These are phyloP conservation scores for Stramonita haemastoma DNA, from an alignment of 2,888 invertebrate genomes.

Conservation along the genomic window DNA sequence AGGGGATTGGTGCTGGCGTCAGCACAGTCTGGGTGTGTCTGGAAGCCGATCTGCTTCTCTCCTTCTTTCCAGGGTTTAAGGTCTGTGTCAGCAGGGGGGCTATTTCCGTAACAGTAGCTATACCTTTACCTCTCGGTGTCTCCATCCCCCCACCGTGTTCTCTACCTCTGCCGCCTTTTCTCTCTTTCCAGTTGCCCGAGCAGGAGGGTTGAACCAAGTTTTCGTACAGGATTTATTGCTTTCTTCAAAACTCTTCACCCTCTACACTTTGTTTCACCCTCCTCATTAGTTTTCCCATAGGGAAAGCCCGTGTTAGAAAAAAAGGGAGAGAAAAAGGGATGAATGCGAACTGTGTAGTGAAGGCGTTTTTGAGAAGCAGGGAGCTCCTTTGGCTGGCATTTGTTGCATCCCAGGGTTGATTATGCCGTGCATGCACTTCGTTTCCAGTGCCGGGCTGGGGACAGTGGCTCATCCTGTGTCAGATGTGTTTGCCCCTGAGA, in stretches of 20 bases:
- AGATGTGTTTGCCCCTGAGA: neutral
- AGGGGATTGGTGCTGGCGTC: too few relatives aligned
- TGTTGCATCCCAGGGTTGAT: neutral
- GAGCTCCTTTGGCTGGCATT: neutral
- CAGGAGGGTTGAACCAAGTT: neutral
- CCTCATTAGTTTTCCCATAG: neutral
- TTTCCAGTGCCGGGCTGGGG: neutral
- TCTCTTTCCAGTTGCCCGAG: neutral
- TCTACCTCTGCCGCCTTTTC: neutral
- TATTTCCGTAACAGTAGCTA: neutral
- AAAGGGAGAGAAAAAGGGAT: neutral
- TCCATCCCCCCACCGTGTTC: neutral
- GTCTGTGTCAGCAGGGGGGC: neutral
- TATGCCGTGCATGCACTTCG: constrained; percentile 12
- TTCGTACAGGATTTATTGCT: constrained; percentile 2
- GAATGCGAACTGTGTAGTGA: neutral
- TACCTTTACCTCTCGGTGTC: neutral
- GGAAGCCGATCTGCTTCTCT: too few relatives aligned
- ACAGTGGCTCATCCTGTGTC: neutral
- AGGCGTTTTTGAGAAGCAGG: neutral
- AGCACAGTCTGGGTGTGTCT: too few relatives aligned
- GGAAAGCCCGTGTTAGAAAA: neutral
- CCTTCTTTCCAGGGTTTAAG: neutral
- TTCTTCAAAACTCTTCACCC: neutral
- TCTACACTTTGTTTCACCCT: too few relatives aligned